A percentile compares a stretch with the other conserved stretches of the same genome.
Evolutionary conservation across 2,797 vertebrate species (phyloP).

Genomic region (Enteromius unitaeniatus): DNA sequence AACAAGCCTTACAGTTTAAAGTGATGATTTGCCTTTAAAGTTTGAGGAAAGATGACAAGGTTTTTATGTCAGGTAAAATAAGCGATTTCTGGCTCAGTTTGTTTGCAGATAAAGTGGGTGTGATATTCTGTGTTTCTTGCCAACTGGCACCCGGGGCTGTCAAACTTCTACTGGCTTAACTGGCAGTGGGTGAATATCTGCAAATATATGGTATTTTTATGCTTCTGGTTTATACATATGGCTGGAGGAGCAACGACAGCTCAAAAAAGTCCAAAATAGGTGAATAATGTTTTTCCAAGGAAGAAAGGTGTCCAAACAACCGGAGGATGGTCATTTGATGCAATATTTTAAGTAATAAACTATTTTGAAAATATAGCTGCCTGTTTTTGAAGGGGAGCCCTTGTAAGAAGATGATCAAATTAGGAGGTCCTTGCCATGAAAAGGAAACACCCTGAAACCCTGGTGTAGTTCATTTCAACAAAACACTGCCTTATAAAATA

Average conservation of each 20-base stretch:
- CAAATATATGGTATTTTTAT: neutral
- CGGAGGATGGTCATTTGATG: neutral
- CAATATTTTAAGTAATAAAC: neutral
- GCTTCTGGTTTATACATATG: neutral
- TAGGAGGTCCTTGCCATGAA: neutral
- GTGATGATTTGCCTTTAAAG: neutral
- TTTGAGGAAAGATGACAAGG: too few species aligned
- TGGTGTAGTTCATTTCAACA: neutral
- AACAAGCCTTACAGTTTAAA: neutral
- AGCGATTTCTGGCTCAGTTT: neutral
- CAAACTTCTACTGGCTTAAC: neutral
- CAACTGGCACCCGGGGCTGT: neutral
- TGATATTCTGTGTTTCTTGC: too few species aligned
- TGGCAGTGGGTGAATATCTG: neutral
- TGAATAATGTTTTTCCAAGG: neutral
- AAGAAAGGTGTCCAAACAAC: neutral
- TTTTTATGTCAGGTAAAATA: neutral
- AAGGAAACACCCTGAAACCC: neutral
- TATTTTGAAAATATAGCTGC: neutral
- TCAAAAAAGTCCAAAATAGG: neutral
- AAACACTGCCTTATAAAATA: neutral
- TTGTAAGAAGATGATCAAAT: neutral
- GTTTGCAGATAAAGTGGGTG: too few species aligned
- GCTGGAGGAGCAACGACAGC: neutral
- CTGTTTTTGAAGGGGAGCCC: neutral